These are phyloP conservation scores for Diogma glabrata DNA, from an alignment of 2,888 invertebrate genomes.

Conservation along the genomic window DNA sequence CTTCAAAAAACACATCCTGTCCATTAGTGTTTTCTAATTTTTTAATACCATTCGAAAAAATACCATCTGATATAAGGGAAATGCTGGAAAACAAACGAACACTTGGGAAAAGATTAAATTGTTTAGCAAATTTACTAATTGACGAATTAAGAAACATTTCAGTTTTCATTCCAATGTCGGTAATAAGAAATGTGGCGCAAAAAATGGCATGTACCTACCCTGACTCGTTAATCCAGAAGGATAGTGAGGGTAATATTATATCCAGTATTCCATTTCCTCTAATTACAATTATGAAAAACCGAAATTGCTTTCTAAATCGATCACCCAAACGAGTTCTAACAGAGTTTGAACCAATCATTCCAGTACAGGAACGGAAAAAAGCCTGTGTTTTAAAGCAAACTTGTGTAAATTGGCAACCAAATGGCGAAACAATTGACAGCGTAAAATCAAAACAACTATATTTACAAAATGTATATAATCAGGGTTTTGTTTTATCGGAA, in stretches of 20 bases:
- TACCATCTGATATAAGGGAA: slow-evolving; percentile 13
- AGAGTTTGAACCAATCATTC: neutral
- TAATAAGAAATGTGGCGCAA: slow-evolving; percentile 13
- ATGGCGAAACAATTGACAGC: neutral
- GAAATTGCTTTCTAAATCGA: neutral
- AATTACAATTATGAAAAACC: neutral
- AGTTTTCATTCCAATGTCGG: slow-evolving; percentile 13
- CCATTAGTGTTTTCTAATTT: slow-evolving; percentile 12
- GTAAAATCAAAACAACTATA: neutral
- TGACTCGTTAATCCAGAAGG: slow-evolving; percentile 15
- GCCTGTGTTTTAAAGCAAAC: neutral
- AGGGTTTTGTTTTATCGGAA: neutral
- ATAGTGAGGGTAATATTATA: slow-evolving; percentile 12
- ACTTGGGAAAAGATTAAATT: slow-evolving; percentile 15
- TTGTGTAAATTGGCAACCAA: neutral
- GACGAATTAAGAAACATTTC: slow-evolving; percentile 17
- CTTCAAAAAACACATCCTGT: neutral
- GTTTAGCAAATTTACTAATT: slow-evolving; percentile 15
- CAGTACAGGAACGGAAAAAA: neutral
- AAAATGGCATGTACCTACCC: slow-evolving; percentile 16
- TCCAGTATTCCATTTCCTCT: neutral
- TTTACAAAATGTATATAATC: neutral
- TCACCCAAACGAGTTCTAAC: neutral
- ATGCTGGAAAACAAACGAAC: slow-evolving; percentile 10
- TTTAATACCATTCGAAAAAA: slow-evolving; percentile 16